Evolutionary conservation across 1,140 invertebrate species (phyloP).

Genomic region (Phymastichus coffea): DNA sequence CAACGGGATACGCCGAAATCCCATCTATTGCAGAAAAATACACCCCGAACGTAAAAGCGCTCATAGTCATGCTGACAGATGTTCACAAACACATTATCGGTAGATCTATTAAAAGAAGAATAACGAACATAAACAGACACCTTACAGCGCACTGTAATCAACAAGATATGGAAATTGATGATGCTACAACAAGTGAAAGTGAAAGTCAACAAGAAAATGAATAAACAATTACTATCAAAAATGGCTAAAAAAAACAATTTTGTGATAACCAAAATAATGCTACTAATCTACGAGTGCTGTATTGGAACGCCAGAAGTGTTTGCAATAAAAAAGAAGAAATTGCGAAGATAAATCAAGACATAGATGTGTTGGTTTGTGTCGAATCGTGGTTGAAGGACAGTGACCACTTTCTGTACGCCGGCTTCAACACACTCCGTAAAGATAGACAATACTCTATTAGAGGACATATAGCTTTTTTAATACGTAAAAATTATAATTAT

Average conservation of each 20-base stretch:
- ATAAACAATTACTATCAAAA: too few relatives aligned
- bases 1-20: too few relatives aligned
- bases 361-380: background rate
- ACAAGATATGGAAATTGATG: too few relatives aligned
- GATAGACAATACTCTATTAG: slow-evolving; percentile 1
- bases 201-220: background rate
- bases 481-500: background rate
- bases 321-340: background rate
- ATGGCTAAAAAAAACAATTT: background rate
- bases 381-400: slow-evolving; percentile 6
- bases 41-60: too few relatives aligned
- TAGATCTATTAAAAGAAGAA: too few relatives aligned
- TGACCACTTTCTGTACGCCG: background rate
- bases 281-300: background rate
- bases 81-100: too few relatives aligned
- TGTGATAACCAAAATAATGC: background rate
- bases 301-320: background rate
- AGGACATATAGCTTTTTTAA: slow-evolving; percentile 2
- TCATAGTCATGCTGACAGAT: too few relatives aligned
- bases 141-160: too few relatives aligned
- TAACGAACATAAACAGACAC: too few relatives aligned
- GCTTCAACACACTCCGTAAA: background rate
- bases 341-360: background rate
- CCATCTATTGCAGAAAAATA: too few relatives aligned
- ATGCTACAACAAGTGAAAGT: background rate